These are phyloP conservation scores for Episyrphus balteatus DNA, from an alignment of 1,140 invertebrate species.

Conservation along the genomic window DNA sequence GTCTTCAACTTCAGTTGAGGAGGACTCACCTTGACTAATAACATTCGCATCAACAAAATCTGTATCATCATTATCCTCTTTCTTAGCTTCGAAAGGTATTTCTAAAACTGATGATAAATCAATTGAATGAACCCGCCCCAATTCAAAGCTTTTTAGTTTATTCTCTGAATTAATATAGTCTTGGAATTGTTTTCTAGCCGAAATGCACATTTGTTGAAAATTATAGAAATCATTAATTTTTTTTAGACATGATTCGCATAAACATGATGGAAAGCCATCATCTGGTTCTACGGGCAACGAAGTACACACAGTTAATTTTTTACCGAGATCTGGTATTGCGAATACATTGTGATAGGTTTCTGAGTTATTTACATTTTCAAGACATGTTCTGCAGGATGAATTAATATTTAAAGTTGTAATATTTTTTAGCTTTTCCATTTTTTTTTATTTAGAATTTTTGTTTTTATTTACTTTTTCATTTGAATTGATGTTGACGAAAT, in stretches of 20 bases:
- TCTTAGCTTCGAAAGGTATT: neutral
- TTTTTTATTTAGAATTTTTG: too few species aligned
- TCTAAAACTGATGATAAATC: neutral
- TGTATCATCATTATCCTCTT: neutral
- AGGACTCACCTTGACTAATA: neutral
- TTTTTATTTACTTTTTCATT: too few species aligned
- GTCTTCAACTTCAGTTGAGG: too few species aligned
- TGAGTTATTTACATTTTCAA: constrained; percentile 12
- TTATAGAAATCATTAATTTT: constrained; percentile 15
- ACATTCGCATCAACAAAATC: neutral
- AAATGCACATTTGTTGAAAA: constrained; percentile 19
- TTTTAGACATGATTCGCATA: constrained; percentile 16
- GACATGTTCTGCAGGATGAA: constrained; percentile 29
- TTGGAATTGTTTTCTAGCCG: constrained; percentile 12
- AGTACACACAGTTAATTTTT: constrained; percentile 28
- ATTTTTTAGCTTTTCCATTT: too few species aligned
- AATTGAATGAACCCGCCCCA: neutral
- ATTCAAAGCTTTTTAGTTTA: neutral
- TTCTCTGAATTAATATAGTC: constrained; percentile 1
- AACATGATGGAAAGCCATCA: constrained; percentile 10
- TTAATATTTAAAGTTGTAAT: constrained; percentile 10
- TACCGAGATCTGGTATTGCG: constrained; percentile 27
- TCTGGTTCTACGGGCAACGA: constrained; percentile 26
- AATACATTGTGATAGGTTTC: constrained; percentile 24
- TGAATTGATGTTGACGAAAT: too few species aligned